Evolutionary conservation across 2,113 vertebrate species (phyloP), one percentile per base, ranked within the genome.

Genomic region (Alligator sinensis): DNA sequence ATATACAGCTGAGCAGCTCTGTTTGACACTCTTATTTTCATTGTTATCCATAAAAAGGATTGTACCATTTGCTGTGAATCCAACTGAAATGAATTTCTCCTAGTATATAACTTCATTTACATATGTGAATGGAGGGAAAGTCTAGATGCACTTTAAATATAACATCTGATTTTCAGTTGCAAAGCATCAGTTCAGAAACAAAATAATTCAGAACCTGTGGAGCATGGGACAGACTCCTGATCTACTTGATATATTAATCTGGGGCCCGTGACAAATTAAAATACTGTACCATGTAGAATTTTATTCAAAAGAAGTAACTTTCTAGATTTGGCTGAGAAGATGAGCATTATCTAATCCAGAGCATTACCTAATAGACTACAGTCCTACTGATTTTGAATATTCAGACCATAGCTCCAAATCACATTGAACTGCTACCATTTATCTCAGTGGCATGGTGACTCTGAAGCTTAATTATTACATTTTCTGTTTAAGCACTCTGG

Each of bases 261-360:
- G 90, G n/a, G 9, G 86, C 88, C 90, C 21, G 2, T 88, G 93
- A 89, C 90, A 94, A 92, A 89, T 93, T 86, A 89, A 27, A 3
- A 86, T 61, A 90, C 84, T 82, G 62, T 77, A 90, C 93, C 80
- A 80, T 91, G 92, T 88, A 91, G 94, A 92, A 93, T 87, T 86
- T 89, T 87, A 95, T 96, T 90, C 94, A 81, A 94, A 92, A 95
- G 82, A 94, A 97, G 91, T 91, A 95, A 92, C 82, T 95, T 84
- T 34, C 88, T 80, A 38, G 58, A 4, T 91, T 68, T 30, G 66
- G n/a, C 66, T 21, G 17, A 19, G n/a, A 70, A 70, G 21, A 70
- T 70, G 17, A 70, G n/a, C n/a, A 30, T 34, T 70, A 21, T 70
- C 17, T 34, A 70, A 70, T 19, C 16, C 18, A 70, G 11, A 19